Evolutionary conservation across 2,797 vertebrate species (phyloP), one percentile per base, ranked within the genome.

Genomic region (Todus mexicanus): DNA sequence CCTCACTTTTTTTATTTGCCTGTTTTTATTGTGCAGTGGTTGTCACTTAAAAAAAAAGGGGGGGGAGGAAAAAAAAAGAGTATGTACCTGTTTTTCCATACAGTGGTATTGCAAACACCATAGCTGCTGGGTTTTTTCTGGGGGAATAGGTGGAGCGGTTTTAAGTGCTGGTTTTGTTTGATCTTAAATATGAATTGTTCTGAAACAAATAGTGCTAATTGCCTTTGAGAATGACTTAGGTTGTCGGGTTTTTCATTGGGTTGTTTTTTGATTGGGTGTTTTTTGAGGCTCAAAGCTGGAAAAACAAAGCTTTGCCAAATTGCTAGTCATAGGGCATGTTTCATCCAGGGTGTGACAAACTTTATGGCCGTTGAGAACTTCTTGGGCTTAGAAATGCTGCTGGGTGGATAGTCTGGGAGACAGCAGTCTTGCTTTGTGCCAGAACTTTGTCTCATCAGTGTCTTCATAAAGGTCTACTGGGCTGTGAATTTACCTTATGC

Each of bases 261-360:
- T 16, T 15, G 48, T 57, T 73, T 76, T 54, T 59, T 22, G n/a
- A 21, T 65, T 48, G 14, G 4, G 5, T 10, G 4, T 21, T 61
- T 82, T 72, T 95, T 95, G 69, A 95, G 54, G 42, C 84, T 89
- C 42, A 23, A 76, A 85, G 51, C 73, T 93, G 96, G 96, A 96
- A 95, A 65, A 95, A 94, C 79, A 87, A 61, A 76, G 35, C 35
- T 92, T 95, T 94, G 93, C 95, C 96, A 95, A 70, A 59, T 48
- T 48, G 7, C 89, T 94, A 60, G 91, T 96, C 95, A 94, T 53
- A 91, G 56, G 47, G 40, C 56, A 66, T 89, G 70, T 87, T 86
- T 71, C 25, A 31, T 91, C 84, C 63, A 94, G 85, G 68, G n/a
- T 3, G 64, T 91, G 93, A 91, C 89, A 84, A 53, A 80, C 37